phyloP scores from a whole-genome alignment of 1,140 invertebrate genomes.

The Nephila pilipes region DNA sequence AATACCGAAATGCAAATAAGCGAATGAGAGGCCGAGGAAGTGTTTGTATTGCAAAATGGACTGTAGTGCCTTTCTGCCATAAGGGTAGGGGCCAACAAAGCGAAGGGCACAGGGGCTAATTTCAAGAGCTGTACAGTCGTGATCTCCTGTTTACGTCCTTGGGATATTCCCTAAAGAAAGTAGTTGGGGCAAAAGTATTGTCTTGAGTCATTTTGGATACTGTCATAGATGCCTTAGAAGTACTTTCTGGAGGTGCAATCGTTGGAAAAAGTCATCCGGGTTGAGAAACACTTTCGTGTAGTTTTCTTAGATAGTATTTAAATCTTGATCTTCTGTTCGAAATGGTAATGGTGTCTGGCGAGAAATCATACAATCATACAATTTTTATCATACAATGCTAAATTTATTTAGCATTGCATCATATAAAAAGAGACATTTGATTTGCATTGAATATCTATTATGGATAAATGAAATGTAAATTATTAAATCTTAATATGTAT shows the following conservation, averaged over 20 bases:
- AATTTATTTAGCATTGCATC: too few relatives aligned
- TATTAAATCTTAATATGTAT: too few relatives aligned
- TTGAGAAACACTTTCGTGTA: too few relatives aligned
- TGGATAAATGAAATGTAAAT: too few relatives aligned
- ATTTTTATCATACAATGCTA: too few relatives aligned
- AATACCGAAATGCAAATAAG: constrained; percentile 41
- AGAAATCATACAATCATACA: too few relatives aligned
- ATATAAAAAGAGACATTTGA: too few relatives aligned
- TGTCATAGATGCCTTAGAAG: too few relatives aligned
- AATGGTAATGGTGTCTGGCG: too few relatives aligned
- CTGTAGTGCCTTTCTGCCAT: not conserved
- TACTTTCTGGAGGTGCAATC: not conserved
- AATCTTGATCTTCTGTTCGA: too few relatives aligned
- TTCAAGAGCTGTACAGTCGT: constrained; percentile 11
- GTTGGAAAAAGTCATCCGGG: not conserved
- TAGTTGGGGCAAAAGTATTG: not conserved
- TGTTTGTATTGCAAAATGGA: constrained; percentile 26
- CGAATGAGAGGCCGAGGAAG: not conserved
- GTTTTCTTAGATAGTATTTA: too few relatives aligned
- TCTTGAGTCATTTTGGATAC: not conserved
- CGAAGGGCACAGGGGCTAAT: constrained; percentile 9
- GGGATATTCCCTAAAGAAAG: not conserved
- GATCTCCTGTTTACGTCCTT: constrained; percentile 3
- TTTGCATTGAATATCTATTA: too few relatives aligned
- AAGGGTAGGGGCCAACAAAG: constrained; percentile 32